Evolutionary conservation across 2,797 vertebrate species (phyloP).

Genomic region (Pseudomugil tenellus): DNA sequence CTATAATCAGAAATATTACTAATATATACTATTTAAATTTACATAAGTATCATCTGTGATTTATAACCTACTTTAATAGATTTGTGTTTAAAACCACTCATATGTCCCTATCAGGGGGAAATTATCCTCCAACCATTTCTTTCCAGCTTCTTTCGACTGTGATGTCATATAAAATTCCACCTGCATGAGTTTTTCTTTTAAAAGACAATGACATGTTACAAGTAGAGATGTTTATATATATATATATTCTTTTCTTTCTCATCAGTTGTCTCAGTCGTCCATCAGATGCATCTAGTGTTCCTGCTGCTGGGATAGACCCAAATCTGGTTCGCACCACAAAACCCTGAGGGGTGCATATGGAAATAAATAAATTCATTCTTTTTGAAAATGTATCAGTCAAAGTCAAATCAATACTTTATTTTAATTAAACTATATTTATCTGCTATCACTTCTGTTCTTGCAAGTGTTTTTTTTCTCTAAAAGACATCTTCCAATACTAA

Average conservation of each 20-base stretch:
- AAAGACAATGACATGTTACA: not conserved
- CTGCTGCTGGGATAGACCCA: not conserved
- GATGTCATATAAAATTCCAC: not conserved
- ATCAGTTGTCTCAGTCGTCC: not conserved
- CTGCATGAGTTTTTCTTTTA: not conserved
- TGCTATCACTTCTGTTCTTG: not conserved
- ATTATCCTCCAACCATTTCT: not conserved
- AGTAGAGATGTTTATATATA: not conserved
- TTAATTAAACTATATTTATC: not conserved
- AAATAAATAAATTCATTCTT: not conserved
- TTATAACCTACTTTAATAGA: not conserved
- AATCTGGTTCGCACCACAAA: not conserved
- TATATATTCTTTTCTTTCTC: not conserved
- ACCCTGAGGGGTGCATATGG: not conserved
- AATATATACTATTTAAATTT: not conserved
- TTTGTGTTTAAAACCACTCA: no score
- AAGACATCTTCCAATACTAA: not conserved
- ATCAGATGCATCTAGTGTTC: not conserved
- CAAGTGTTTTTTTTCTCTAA: not conserved
- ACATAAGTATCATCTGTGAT: not conserved
- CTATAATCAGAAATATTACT: not conserved
- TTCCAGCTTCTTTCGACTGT: not conserved
- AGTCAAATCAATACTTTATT: not conserved
- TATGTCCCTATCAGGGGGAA: not conserved
- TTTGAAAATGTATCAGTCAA: not conserved